Base-by-base conservation (phyloP, 2,888 invertebrate species). In the Eupeodes luniger region DNA sequence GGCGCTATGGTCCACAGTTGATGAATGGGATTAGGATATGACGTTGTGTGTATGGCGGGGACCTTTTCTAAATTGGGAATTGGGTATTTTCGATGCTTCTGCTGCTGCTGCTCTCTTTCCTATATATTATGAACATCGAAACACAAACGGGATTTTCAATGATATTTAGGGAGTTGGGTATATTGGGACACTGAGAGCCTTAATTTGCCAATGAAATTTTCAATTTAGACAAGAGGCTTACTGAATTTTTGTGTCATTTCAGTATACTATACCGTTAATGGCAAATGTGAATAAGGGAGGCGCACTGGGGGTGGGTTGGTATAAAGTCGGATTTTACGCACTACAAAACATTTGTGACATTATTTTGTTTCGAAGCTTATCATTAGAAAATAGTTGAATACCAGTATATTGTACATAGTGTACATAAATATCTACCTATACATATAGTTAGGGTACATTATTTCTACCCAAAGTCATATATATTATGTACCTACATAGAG, bases 201-300 rank as follows among this genome's bases (percentile, higher is more conserved):
- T 85, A 81, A 85, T 85, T 85, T 85, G 66, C 85, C 85, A 81
- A 85, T 85, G 85, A 85, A 85, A 85, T 85, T 85, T 85, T 85
- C 85, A 85, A 85, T 85, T 62, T 85, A 81, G 85, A 81, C 70
- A 76, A 85, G 81, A 77, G 72, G 81, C 85, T 80, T 81, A 77
- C 47, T 53, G 64, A 75, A 76, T 84, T 80, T 75, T 77, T 85
- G 80, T 81, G 72, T 78, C 74, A 81, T 77, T 77, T 10, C 5
- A 27, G 40, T 57, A 66, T 19, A 66, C 80, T 70, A 19, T 36
- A 34, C 66, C 57, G 40, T 51, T 64, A 64, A 62, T 85, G 85
- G 70, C 34, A n/a, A 59, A 64, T 81, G 59, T 70, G 70, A 70
- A 11, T 62, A 27, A 27, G 47, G 19, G 51, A 19, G 11, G 4